Percentiles rank a stretch among this genome's conserved stretches.
Evolutionary conservation across 2,113 vertebrate species (phyloP).

Genomic region (Prietella phreatophila): DNA sequence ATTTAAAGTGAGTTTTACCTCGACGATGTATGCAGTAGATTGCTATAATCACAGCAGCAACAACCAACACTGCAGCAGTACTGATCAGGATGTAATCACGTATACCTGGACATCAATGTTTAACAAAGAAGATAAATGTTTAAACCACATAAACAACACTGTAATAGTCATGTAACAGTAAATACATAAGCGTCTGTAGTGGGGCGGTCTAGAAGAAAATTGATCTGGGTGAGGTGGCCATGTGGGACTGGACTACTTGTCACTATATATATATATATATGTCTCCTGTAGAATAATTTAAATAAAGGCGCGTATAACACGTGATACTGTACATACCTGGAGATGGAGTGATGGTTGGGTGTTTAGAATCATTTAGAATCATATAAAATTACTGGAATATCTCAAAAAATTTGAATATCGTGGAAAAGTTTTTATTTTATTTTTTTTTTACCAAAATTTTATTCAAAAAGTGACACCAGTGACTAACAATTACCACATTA

Average conservation of each 20-base stretch:
- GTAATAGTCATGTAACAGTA: neutral
- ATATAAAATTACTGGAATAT: no score
- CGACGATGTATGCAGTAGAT: neutral
- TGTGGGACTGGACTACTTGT: neutral
- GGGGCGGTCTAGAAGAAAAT: neutral
- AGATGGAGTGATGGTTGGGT: no score
- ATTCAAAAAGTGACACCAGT: no score
- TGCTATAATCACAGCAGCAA: neutral
- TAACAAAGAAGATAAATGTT: neutral
- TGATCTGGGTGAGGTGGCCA: neutral
- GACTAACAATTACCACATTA: no score
- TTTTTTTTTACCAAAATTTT: no score
- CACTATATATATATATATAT: neutral
- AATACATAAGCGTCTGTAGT: neutral
- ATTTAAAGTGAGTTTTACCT: neutral
- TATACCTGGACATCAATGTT: neutral
- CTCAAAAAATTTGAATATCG: no score
- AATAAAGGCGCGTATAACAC: no score
- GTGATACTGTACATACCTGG: no score
- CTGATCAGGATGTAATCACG: neutral
- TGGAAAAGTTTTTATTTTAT: no score
- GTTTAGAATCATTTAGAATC: no score
- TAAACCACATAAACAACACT: neutral
- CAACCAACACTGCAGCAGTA: constrained; percentile 8
- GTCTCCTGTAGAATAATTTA: no score